These are phyloP conservation scores for Choloepus didactylus DNA, from an alignment of 2,797 vertebrate species.

Conservation along the genomic window DNA sequence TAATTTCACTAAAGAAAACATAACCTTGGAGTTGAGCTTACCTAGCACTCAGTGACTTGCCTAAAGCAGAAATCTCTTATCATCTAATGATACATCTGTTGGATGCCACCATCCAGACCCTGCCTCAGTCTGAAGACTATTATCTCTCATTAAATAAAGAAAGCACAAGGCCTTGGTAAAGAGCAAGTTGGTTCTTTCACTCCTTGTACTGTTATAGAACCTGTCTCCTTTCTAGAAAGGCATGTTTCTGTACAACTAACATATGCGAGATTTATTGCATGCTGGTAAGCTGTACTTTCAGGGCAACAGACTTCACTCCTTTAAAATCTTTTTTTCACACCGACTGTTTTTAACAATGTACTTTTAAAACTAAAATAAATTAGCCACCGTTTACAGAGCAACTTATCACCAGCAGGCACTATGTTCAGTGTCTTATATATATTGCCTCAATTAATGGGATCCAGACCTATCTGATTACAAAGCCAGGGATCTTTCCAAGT, in stretches of 20 bases:
- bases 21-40: not conserved
- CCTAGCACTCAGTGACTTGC: not conserved
- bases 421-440: not conserved
- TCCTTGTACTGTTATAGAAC: slow-evolving; percentile 10
- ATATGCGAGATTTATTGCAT: not conserved
- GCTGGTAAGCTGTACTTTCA: slow-evolving; percentile 12
- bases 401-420: not conserved
- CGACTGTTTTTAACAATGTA: slow-evolving; percentile 51
- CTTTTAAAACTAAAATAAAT: slow-evolving; percentile 31
- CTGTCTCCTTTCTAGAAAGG: not conserved
- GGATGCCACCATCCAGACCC: not conserved
- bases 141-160: not conserved
- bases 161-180: not conserved
- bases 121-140: not conserved
- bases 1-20: slow-evolving; percentile 7
- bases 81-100: not conserved
- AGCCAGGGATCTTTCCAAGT: slow-evolving; percentile 52
- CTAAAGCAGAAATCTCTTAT: not conserved
- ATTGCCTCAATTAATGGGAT: slow-evolving; percentile 26
- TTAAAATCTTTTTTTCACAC: not conserved
- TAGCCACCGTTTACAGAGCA: slow-evolving; percentile 34
- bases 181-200: not conserved
- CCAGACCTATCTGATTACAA: slow-evolving; percentile 27
- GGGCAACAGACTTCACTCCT: not conserved
- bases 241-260: not conserved